Percentiles rank a stretch among this genome's conserved stretches.
phyloP scores from a whole-genome alignment of 2,113 vertebrate genomes.

The Alaudala cheleensis region DNA sequence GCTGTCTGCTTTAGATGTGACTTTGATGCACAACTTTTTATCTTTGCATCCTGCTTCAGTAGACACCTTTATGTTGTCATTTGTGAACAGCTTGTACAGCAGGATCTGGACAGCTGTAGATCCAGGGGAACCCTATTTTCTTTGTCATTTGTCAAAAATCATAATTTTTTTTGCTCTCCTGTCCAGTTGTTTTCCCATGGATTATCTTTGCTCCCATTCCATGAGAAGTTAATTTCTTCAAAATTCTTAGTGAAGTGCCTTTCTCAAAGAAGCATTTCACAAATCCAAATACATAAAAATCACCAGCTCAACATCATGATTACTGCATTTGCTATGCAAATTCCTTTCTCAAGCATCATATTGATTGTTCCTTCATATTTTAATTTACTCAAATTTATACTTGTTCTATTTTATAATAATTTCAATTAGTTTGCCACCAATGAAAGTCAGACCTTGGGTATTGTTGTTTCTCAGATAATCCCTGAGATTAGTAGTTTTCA shows the following conservation, averaged over 20 bases:
- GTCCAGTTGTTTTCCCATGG: background rate
- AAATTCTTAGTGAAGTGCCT: background rate
- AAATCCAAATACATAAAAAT: background rate
- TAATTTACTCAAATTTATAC: background rate
- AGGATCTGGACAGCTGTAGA: background rate
- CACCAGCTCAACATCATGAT: background rate
- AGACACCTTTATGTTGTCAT: background rate
- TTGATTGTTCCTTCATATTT: background rate
- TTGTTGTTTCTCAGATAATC: background rate
- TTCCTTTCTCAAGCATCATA: background rate
- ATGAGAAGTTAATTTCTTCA: background rate
- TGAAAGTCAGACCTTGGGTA: background rate
- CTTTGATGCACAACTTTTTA: background rate
- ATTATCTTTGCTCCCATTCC: background rate
- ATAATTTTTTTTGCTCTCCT: background rate
- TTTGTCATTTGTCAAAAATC: background rate
- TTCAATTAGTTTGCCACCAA: background rate
- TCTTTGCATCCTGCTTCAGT: background rate
- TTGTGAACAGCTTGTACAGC: background rate
- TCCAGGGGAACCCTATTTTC: background rate
- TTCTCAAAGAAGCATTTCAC: background rate
- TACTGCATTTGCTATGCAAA: background rate
- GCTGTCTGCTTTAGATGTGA: background rate
- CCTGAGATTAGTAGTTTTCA: background rate
- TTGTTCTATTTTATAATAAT: background rate